Conservation (phyloP, 2,888 invertebrate genomes). For the Lithophane leautieri region DNA sequence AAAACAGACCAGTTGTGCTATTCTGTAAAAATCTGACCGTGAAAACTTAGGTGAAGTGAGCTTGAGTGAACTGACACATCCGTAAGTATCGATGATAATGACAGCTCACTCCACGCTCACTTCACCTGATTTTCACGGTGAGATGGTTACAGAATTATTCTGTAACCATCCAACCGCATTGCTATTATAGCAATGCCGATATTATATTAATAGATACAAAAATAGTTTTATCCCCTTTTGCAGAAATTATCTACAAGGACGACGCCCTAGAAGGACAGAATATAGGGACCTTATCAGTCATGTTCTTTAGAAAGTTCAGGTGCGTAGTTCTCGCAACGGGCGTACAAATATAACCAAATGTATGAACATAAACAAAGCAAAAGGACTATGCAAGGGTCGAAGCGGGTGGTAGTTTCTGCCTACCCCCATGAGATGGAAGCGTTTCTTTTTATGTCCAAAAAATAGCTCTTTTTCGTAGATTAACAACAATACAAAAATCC, state of each 20-base stretch:
- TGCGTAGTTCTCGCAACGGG: neutral
- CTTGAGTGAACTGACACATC: too few species aligned
- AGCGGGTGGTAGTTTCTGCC: neutral
- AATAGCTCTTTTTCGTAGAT: slow-evolving; percentile 1
- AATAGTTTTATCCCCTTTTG: too few species aligned
- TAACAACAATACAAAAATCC: slow-evolving; percentile 36
- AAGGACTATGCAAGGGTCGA: neutral
- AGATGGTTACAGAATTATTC: too few species aligned
- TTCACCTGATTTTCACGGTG: too few species aligned
- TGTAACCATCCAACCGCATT: too few species aligned
- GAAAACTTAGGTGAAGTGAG: too few species aligned
- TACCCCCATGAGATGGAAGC: neutral
- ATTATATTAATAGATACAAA: neutral
- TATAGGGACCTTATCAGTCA: neutral
- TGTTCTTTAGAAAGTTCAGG: neutral
- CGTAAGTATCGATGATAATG: too few species aligned
- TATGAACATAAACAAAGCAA: neutral
- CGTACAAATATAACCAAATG: neutral
- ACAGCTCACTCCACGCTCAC: too few species aligned
- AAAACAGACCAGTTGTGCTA: too few species aligned
- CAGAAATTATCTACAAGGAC: neutral
- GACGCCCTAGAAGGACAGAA: neutral
- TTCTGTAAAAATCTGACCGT: too few species aligned
- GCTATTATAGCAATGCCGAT: too few species aligned
- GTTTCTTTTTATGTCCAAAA: neutral